Conservation (phyloP, 2,797 vertebrate genomes). For the Nasua narica region DNA sequence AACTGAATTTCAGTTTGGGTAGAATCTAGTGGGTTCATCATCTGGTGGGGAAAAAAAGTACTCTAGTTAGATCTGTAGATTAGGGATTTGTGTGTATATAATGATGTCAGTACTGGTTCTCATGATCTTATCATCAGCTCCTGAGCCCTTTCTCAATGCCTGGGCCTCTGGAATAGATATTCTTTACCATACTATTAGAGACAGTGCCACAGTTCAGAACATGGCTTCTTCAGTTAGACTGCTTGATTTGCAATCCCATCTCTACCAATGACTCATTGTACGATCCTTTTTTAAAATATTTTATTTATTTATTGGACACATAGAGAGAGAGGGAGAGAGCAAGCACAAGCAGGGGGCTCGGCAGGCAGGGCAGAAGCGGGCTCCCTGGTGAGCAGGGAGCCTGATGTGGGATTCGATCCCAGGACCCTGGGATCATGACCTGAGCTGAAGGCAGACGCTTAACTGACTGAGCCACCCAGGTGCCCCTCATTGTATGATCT, state of each 20-base stretch:
- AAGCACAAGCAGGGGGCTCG: too few relatives aligned
- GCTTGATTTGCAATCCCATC: background rate
- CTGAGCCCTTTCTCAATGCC: background rate
- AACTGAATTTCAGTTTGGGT: background rate
- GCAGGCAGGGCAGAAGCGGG: too few relatives aligned
- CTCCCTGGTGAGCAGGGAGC: too few relatives aligned
- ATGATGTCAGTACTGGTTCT: background rate
- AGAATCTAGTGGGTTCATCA: background rate
- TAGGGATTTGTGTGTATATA: background rate
- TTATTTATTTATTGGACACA: too few relatives aligned
- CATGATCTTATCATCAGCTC: background rate
- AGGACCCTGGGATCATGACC: too few relatives aligned
- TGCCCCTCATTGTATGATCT: background rate
- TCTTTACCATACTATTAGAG: background rate
- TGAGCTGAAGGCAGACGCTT: too few relatives aligned
- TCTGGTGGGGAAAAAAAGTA: background rate
- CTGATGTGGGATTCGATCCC: too few relatives aligned
- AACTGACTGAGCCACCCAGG: too few relatives aligned
- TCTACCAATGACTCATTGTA: background rate
- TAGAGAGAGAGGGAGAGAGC: too few relatives aligned
- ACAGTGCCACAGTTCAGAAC: background rate
- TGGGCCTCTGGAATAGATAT: background rate
- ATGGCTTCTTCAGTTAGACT: background rate
- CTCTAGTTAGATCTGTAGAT: background rate
- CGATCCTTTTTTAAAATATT: background rate